Evolutionary conservation across 2,888 invertebrate species (phyloP), one percentile per base, ranked within the genome.

Genomic region (Drosophila neotestacea): DNA sequence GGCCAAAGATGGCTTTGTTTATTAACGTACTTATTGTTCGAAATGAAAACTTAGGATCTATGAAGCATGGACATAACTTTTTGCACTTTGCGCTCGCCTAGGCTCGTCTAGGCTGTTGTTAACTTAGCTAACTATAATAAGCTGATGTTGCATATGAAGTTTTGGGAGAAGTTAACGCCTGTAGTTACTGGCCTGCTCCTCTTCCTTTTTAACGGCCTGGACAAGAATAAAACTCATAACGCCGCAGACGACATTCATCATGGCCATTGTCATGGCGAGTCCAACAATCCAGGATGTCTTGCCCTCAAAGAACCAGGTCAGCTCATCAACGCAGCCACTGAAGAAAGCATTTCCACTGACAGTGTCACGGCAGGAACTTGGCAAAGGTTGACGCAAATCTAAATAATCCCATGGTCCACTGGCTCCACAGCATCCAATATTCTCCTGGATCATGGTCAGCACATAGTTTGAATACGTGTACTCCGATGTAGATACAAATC

Each of bases 351-450:
- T 97, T 56, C 98, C 97, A 2, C 97, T 97, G 11, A 97, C 96
- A 0, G 96, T 95, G 92, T 97, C 97, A 9, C 97, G 94, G 90
- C 98, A 98, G 73, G 96, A 96, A 1, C 95, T 93, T 0, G 98
- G 97, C 60, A 98, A 91, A 0, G 97, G 97, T 88, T 97, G 96
- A 85, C 95, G 94, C 79, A 96, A 90, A 70, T 94, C 94, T 78
- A 96, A 93, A 93, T 96, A 98, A 92, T 98, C 98, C 93, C 95
- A 95, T 0, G 97, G 95, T 0, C 97, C 97, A 70, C 96, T 95
- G 0, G 97, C 97, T 11, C 98, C 98, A 86, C 98, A 98, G 92
- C 98, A 98, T 46, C 96, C 97, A 83, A 98, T 95, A 82, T 95
- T 96, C 93, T 97, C 97, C 91, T 98, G 97, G 50, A 97, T 95